Base-by-base conservation (phyloP, 2,797 vertebrate species). In the Bovichtus diacanthus region DNA sequence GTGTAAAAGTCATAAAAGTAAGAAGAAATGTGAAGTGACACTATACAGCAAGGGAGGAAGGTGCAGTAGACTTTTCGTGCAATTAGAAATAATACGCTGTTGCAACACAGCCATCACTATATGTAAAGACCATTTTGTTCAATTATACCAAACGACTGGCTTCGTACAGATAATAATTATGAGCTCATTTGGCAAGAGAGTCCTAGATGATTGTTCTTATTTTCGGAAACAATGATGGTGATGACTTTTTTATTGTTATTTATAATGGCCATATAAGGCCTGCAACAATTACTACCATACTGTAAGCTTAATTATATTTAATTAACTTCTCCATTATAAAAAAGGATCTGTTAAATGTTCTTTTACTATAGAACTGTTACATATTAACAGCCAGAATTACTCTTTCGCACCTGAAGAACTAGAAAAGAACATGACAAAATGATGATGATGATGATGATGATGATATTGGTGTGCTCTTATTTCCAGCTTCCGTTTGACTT, bases 181-280 rank as follows among this genome's bases (percentile, higher is more conserved):
- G 74, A 89, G 54, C 65, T 74, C 72, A 23, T 84, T 36, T 60
- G 36, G 46, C 12, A 47, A 25, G 31, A 63, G 59, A 56, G 59
- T 36, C 51, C 51, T 9, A 13, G 29, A 67, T 27, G 19, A 27
- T 21, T n/a, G n/a, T 13, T 70, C 56, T 29, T 54, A 43, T 64
- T 54, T 59, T 43, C 34, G 19, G 0, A 47, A n/a, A 41, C 55
- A 21, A 6, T 0, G 18, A 25, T 21, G 39, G 41, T 49, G 21
- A 68, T 41, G 49, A 65, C 51, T 53, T 3, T 68, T 31, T 27
- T 27, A n/a, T n/a, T 58, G 29, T 56, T 47, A 60, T 60, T 76
- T 51, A 55, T 23, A 27, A 65, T 39, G 39, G 2, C 13, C 7
- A 41, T 46, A 38, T 44, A 25, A 58, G 46, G 50, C 9, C 49